Evolutionary conservation across 2,888 invertebrate genomes (phyloP).

Genomic region (Microctonus hyperodae): DNA sequence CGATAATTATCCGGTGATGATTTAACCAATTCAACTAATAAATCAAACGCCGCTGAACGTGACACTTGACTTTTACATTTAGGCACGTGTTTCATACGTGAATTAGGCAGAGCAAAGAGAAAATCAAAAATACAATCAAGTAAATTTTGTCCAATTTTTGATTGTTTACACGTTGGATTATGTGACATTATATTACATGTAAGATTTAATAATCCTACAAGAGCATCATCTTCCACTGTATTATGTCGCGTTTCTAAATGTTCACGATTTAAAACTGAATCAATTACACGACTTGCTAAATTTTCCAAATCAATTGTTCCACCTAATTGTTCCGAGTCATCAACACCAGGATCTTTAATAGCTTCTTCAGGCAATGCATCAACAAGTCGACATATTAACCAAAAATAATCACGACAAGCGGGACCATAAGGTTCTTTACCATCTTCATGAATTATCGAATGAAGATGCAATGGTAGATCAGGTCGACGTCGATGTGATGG

Average conservation of each 20-base stretch:
- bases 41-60: constrained; percentile 88
- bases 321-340: constrained; percentile 60
- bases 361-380: constrained; percentile 85
- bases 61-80: constrained; percentile 93
- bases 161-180: constrained; percentile 84
- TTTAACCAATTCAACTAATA: constrained; percentile 86
- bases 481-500: constrained; percentile 61
- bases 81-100: constrained; percentile 83
- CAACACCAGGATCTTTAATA: constrained; percentile 70
- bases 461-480: constrained; percentile 63
- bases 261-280: constrained; percentile 79
- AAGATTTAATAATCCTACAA: constrained; percentile 86
- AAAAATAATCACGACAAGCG: constrained; percentile 93
- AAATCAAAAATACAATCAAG: constrained; percentile 81
- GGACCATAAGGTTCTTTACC: constrained; percentile 96
- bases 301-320: constrained; percentile 74
- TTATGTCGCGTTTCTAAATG: constrained; percentile 83
- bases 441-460: constrained; percentile 75
- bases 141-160: constrained; percentile 76
- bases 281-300: constrained; percentile 76
- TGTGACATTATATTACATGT: constrained; percentile 90
- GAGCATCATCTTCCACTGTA: constrained; percentile 87
- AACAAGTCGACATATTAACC: constrained; percentile 87
- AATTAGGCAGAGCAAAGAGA: constrained; percentile 88
- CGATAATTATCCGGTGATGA: constrained; percentile 87